Percentiles rank a stretch among this genome's conserved stretches.
phyloP scores from a whole-genome alignment of 2,113 vertebrate species.

The Peucedramus taeniatus region DNA sequence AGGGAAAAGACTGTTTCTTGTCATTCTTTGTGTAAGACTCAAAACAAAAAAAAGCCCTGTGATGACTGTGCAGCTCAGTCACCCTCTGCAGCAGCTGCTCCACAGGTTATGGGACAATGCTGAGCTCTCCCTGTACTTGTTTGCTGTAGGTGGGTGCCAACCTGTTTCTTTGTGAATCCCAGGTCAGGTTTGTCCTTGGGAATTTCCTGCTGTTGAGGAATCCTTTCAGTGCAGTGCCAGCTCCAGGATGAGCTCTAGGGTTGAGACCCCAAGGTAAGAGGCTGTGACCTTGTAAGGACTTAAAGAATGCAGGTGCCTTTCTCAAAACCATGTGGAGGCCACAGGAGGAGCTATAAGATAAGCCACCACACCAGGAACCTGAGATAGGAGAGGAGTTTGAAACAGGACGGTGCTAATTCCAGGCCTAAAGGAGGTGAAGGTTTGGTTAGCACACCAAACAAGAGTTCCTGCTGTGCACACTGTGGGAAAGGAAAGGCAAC shows the following conservation, averaged over 20 bases:
- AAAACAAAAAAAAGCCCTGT: neutral
- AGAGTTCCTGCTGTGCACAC: neutral
- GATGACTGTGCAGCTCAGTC: neutral
- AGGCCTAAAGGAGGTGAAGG: neutral
- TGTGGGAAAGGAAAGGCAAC: neutral
- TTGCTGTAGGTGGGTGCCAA: neutral
- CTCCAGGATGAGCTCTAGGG: neutral
- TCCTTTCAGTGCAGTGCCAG: neutral
- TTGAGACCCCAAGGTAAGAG: neutral
- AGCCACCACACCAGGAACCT: neutral
- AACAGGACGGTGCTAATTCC: neutral
- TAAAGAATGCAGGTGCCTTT: neutral
- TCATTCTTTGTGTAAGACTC: neutral
- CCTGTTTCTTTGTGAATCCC: neutral
- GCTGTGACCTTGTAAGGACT: too few species aligned
- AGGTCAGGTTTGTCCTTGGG: neutral
- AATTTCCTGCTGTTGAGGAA: neutral
- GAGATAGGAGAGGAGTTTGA: too few species aligned
- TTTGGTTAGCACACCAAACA: neutral
- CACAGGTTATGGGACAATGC: neutral
- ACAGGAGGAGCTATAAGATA: neutral
- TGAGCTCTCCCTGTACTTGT: neutral
- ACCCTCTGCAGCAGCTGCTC: neutral
- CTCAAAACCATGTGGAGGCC: neutral
- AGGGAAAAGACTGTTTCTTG: neutral